phyloP scores from a whole-genome alignment of 2,113 vertebrate species.

The Tursiops truncatus region DNA sequence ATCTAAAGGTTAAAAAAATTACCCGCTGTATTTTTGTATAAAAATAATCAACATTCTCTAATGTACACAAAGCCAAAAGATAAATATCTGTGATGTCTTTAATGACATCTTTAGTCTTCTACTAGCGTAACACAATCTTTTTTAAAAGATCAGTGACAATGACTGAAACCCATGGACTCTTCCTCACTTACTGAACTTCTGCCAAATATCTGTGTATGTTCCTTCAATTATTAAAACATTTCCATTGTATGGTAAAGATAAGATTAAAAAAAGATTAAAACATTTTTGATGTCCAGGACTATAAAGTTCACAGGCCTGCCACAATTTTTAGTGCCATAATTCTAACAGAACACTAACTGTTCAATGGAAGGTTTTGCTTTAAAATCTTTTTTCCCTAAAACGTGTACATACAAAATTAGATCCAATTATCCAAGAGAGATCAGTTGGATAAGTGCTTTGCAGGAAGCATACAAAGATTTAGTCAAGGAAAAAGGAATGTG shows the following conservation, averaged over 20 bases:
- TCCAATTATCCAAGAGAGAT: slow-evolving; percentile 54
- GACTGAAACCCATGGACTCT: slow-evolving; percentile 71
- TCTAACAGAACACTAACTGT: slow-evolving; percentile 49
- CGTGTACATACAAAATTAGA: slow-evolving; percentile 55
- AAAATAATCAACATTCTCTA: slow-evolving; percentile 86
- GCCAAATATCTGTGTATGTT: slow-evolving; percentile 4
- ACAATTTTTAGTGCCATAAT: slow-evolving; percentile 37
- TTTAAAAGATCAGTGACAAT: slow-evolving; percentile 78
- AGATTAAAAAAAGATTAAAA: slow-evolving; percentile 5
- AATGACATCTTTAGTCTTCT: slow-evolving; percentile 82
- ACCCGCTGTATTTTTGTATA: slow-evolving; percentile 83
- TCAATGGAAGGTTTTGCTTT: slow-evolving; percentile 70
- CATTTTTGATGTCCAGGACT: not conserved
- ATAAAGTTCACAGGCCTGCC: not conserved
- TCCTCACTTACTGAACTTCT: slow-evolving; percentile 59
- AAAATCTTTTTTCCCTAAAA: slow-evolving; percentile 40
- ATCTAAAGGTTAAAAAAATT: slow-evolving; percentile 84
- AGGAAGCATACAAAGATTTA: slow-evolving; percentile 52
- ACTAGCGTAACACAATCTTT: slow-evolving; percentile 79
- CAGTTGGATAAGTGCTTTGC: slow-evolving; percentile 45
- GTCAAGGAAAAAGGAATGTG: slow-evolving; percentile 73
- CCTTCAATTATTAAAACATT: slow-evolving; percentile 62
- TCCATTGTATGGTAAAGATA: not conserved
- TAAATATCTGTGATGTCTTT: slow-evolving; percentile 84
- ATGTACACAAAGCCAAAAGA: slow-evolving; percentile 86